Base-by-base conservation (phyloP, 2,888 invertebrate genomes). In the Amorpha juglandis region DNA sequence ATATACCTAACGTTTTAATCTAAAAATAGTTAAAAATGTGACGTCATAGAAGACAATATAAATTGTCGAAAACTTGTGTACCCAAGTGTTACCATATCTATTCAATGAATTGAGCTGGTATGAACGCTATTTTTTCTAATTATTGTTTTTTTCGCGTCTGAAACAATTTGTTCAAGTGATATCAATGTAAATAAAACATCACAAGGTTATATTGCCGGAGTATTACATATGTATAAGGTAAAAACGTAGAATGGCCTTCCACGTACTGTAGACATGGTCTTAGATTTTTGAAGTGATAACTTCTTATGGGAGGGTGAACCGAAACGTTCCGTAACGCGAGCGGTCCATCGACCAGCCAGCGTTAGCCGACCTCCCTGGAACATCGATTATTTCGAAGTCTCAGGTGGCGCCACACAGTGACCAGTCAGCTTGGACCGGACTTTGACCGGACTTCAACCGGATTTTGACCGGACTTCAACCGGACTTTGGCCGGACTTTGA, bases 161-260 rank as follows among this genome's bases (percentile, higher is more conserved):
- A 52, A 6, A 52, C 11, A 58, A 58, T 58, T 58, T 58, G 42
- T 19, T 38, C 58, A 58, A 58, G 58, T 58, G 42, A 52, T 52
- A 8, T 6, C 6, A 52, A 6, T 33, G 33, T 51, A 8, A 11
- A 4, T 7, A 8, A 19, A 19, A 33, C 33, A 52, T 21, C 8
- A 2, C 1, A 58, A 42, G 58, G 42, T 58, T 19, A 6, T 19
- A 12, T 42, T 6, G 6, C 8, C 11, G 12, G 11, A 42, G 38
- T 38, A 38, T 11, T 3, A n/a, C n/a, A n/a, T 53, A 16, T 2
- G 0, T 6, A 51, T 21, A 51, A 9, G 8, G 4, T 19, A 12
- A 11, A 51, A 51, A n/a, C n/a, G n/a, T 27, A 4, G 8, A 9
- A 9, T 42, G 8, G 42, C 42, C 42, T 9, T 9, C 42, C 11